Evolutionary conservation across 2,888 invertebrate genomes (phyloP).

Genomic region (Caenorhabditis sp.): DNA sequence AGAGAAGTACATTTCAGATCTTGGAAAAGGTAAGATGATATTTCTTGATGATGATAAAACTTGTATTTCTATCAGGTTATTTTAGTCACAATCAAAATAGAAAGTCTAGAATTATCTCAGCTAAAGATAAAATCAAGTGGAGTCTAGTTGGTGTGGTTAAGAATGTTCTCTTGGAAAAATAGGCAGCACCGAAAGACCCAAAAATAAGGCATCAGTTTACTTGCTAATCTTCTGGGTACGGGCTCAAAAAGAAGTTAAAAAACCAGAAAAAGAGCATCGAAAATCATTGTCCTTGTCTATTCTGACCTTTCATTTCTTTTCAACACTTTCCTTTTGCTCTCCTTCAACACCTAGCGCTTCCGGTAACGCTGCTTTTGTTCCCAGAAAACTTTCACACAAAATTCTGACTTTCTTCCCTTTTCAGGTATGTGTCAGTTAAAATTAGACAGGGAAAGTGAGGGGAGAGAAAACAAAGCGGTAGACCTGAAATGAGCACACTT

Average conservation of each 20-base stretch:
- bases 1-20: background rate
- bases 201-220: slow-evolving; percentile 39
- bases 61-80: background rate
- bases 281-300: slow-evolving; percentile 52
- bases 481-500: slow-evolving; percentile 40
- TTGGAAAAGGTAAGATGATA: background rate
- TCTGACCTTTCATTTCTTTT: slow-evolving; percentile 59
- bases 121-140: no score
- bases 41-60: no score
- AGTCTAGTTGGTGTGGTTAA: background rate
- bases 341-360: slow-evolving; percentile 44
- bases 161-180: background rate
- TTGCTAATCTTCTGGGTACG: slow-evolving; percentile 47
- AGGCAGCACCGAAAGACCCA: background rate
- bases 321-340: slow-evolving; percentile 26
- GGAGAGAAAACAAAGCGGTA: slow-evolving; percentile 10
- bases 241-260: slow-evolving; percentile 54
- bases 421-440: slow-evolving; percentile 36
- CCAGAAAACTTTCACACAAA: slow-evolving; percentile 16
- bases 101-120: no score
- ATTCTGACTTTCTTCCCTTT: slow-evolving; percentile 18
- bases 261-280: slow-evolving; percentile 29
- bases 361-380: slow-evolving; percentile 48
- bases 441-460: slow-evolving; percentile 30
- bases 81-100: no score